Evolutionary conservation across 2,113 vertebrate genomes (phyloP), one percentile per base, ranked within the genome.

Genomic region (Channa maculata): DNA sequence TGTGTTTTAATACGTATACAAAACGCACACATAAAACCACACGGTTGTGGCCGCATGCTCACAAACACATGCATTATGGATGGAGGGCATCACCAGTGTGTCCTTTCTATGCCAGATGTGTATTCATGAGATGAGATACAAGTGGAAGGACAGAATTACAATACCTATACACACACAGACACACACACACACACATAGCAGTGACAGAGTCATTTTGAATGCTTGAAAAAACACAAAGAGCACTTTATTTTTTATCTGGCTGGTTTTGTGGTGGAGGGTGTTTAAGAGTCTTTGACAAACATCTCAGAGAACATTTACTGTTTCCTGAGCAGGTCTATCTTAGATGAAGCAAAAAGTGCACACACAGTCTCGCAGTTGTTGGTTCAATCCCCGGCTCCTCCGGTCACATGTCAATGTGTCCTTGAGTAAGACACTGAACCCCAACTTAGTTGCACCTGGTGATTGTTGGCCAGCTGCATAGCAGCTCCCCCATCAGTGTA

Each of bases 51-150:
- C 43, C 33, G 65, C 72, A 74, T 72, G 64, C 67, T 71, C 79
- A 66, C 80, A 80, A 81, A 87, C 64, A 61, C 81, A 89, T 85
- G 52, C 82, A 86, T 87, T 83, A 90, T 92, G 70, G 75, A 87
- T 88, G 45, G 74, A 71, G 64, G 79, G 64, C 61, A 83, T 81
- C 84, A 85, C 83, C 85, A 85, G 77, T 46, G 80, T 76, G 84
- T 88, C 65, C 84, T 78, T 82, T 75, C 69, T 63, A 14, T 70
- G 65, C 79, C 82, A 75, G 72, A 75, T 71, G 71, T 86, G 80
- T 79, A 88, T 90, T 89, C 79, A 86, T 85, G 84, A 84, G 84
- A 78, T 76, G 64, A 71, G 75, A 82, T 79, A 79, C 74, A 68
- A 80, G 84, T 61, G 57, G 59, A 66, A 65, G 57, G 50, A 74